These are phyloP conservation scores for Atethmia centrago DNA, from an alignment of 2,888 invertebrate species.

Conservation along the genomic window DNA sequence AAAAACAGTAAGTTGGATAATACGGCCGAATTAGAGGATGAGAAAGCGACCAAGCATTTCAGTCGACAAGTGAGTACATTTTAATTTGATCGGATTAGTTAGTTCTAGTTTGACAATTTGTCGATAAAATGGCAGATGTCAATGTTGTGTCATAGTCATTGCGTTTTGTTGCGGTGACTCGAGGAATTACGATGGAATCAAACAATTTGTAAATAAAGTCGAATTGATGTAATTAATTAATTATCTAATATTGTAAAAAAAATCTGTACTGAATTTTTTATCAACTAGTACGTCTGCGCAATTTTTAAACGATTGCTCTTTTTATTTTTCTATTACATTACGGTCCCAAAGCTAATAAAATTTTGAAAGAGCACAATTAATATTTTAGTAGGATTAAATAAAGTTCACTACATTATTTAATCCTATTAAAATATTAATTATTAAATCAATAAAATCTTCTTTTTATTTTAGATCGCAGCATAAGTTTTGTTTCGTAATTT, in stretches of 20 bases:
- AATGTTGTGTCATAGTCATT: conserved; percentile 1
- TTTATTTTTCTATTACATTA: not conserved
- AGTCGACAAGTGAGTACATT: conserved; percentile 8
- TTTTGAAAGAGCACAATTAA: too few relatives aligned
- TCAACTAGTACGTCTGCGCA: not conserved
- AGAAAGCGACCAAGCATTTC: not conserved
- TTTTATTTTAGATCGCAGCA: conserved; percentile 23
- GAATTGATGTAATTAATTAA: not conserved
- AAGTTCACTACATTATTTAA: too few relatives aligned
- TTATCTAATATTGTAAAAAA: not conserved
- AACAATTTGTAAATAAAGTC: not conserved
- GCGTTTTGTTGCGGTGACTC: conserved; percentile 44
- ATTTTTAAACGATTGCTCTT: not conserved
- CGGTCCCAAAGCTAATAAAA: too few relatives aligned
- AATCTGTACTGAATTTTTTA: not conserved
- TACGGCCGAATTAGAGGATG: conserved; percentile 20
- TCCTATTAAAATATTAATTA: too few relatives aligned
- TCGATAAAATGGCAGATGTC: not conserved
- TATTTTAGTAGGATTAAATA: too few relatives aligned
- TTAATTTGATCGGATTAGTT: conserved; percentile 55
- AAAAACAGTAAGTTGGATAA: conserved; percentile 4
- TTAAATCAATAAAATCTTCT: not conserved
- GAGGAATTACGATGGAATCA: not conserved
- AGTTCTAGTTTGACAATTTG: conserved; percentile 6
- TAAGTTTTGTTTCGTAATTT: conserved; percentile 28